These are phyloP conservation scores for Brienomyrus longianalis DNA, from an alignment of 2,113 vertebrate genomes.

Conservation along the genomic window DNA sequence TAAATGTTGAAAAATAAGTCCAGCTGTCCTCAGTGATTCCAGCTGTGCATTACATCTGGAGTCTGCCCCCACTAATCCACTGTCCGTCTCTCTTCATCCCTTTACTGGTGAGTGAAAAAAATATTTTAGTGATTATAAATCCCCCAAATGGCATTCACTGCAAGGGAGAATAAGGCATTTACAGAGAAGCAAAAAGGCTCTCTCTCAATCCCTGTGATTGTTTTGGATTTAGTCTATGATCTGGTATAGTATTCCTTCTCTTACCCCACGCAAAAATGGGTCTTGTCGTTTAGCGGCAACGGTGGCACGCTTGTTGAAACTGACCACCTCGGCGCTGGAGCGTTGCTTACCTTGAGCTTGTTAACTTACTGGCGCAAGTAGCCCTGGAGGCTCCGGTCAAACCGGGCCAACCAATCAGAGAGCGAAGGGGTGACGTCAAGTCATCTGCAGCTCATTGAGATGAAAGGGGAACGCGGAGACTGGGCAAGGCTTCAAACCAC, in stretches of 20 bases:
- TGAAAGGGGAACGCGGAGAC: constrained; percentile 58
- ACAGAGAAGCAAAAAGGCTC: neutral
- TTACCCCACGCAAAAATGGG: neutral
- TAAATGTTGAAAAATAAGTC: constrained; percentile 3
- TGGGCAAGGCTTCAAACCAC: constrained; percentile 31
- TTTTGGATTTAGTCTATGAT: neutral
- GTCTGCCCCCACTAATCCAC: neutral
- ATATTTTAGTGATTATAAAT: neutral
- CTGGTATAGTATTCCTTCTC: neutral
- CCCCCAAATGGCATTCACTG: neutral
- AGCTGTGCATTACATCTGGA: neutral
- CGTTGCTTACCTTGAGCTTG: constrained; percentile 1
- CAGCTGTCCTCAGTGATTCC: neutral
- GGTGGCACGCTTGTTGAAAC: neutral
- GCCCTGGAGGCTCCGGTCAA: constrained; percentile 56
- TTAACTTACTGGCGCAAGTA: constrained; percentile 8
- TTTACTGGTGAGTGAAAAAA: neutral
- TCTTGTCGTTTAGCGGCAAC: neutral
- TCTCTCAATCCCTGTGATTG: neutral
- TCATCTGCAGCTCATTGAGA: constrained; percentile 68
- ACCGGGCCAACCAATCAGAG: constrained; percentile 60
- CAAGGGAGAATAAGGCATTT: neutral
- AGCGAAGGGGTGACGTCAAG: constrained; percentile 69
- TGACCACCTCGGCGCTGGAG: neutral
- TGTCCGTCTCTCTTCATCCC: neutral